These are phyloP conservation scores for Metellina segmentata DNA, from an alignment of 2,888 invertebrate species.

Conservation along the genomic window DNA sequence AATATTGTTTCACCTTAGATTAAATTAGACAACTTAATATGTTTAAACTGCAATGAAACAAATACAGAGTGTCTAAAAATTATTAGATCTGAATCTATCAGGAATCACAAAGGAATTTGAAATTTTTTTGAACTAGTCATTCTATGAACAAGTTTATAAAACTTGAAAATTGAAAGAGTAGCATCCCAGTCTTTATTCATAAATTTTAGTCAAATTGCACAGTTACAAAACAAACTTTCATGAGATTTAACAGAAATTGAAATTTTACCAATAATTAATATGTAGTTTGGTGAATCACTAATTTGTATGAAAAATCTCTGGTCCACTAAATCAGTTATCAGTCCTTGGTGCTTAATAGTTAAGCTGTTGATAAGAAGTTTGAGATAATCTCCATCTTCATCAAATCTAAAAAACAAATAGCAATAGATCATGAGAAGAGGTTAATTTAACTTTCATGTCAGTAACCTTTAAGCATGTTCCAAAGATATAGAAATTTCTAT, in stretches of 20 bases:
- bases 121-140: no score
- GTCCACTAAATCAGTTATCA: constrained; percentile 43
- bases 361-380: constrained; percentile 12
- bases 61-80: background rate
- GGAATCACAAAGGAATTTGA: no score
- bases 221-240: no score
- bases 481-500: background rate
- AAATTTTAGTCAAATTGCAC: no score
- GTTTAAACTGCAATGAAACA: no score
- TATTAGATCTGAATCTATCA: background rate
- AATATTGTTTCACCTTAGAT: background rate
- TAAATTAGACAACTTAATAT: background rate
- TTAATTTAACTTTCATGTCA: no score
- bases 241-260: background rate
- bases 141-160: no score
- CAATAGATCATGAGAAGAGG: no score
- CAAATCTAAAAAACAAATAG: constrained; percentile 20
- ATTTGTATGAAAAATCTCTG: constrained; percentile 34
- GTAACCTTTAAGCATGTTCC: no score
- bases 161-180: no score
- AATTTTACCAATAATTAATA: constrained; percentile 48
- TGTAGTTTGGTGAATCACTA: background rate
- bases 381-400: constrained; percentile 4
- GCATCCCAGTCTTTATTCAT: no score
- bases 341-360: background rate